Base-by-base conservation (phyloP, 2,113 vertebrate species). In the Stigmatopora nigra region DNA sequence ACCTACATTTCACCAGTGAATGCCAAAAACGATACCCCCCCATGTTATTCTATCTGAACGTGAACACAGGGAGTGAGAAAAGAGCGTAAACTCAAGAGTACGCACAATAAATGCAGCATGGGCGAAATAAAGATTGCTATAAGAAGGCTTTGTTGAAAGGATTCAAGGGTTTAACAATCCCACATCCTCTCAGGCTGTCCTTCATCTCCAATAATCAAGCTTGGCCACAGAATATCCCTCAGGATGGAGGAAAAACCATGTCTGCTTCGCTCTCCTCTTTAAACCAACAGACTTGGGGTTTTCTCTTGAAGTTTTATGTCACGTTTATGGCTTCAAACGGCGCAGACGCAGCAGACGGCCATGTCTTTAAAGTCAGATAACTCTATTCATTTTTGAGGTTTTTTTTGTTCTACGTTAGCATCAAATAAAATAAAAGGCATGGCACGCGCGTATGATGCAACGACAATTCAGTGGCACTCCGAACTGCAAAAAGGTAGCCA, bases 121-220 rank as follows among this genome's bases (percentile, higher is more conserved):
- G 63, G 77, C 64, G 78, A 72, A 76, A 52, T 70, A 69, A 73
- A 83, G 76, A 84, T 80, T 84, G 80, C 82, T 81, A 85, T 78
- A 70, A 71, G 76, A 75, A 75, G 64, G 78, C 80, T 87, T 83
- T 86, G 73, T 79, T 86, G 82, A 82, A 81, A 81, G 73, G 86
- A 87, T 85, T 87, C 79, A 86, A 87, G 79, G 88, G 84, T 87
- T 88, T 87, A 86, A 86, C 84, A 89, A 88, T 85, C 78, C 81
- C 84, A 85, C 78, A 84, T 87, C 76, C 82, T 85, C 85, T 89
- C 82, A 80, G 85, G 65, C 77, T 80, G 82, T 78, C 85, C 85
- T 88, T 90, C 85, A 88, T 90, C 83, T 90, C 77, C 84, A 86
- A 90, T 88, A 90, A 88, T 89, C 88, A 87, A 87, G 83, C 86